These are phyloP conservation scores for Lacanobia wlatinum DNA, from an alignment of 2,888 invertebrate genomes.

Conservation along the genomic window DNA sequence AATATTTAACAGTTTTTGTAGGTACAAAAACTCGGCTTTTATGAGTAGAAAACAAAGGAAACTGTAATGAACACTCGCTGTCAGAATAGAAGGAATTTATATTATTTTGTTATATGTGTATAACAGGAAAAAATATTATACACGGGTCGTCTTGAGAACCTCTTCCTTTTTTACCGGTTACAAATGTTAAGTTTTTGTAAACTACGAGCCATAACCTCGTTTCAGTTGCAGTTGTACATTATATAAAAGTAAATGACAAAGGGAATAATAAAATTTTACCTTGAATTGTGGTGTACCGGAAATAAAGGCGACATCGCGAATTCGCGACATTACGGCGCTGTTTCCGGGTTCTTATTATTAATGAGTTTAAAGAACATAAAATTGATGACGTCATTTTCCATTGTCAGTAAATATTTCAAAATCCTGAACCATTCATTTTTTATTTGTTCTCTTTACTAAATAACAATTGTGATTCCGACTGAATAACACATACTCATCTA, in stretches of 20 bases:
- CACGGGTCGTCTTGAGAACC: no score
- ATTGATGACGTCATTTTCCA: background rate
- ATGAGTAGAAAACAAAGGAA: background rate
- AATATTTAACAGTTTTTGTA: background rate
- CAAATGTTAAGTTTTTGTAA: no score
- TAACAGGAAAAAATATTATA: background rate
- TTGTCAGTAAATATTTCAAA: background rate
- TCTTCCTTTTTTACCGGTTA: background rate
- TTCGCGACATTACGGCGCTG: slow-evolving; percentile 16
- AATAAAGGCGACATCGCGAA: slow-evolving; percentile 24
- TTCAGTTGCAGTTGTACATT: background rate
- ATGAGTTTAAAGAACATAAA: slow-evolving; percentile 17
- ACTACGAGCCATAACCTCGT: background rate
- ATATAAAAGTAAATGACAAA: slow-evolving; percentile 34
- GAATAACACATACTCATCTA: no score
- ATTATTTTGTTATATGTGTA: background rate
- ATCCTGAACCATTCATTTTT: no score
- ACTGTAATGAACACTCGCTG: background rate
- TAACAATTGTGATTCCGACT: no score
- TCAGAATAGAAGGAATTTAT: background rate
- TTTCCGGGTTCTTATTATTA: slow-evolving; percentile 1
- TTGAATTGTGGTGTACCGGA: slow-evolving; percentile 12
- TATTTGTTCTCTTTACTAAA: no score
- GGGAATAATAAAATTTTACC: slow-evolving; percentile 27
- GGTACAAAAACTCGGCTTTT: background rate